These are phyloP conservation scores for Neogobius melanostomus DNA, from an alignment of 2,113 vertebrate genomes.

Conservation along the genomic window DNA sequence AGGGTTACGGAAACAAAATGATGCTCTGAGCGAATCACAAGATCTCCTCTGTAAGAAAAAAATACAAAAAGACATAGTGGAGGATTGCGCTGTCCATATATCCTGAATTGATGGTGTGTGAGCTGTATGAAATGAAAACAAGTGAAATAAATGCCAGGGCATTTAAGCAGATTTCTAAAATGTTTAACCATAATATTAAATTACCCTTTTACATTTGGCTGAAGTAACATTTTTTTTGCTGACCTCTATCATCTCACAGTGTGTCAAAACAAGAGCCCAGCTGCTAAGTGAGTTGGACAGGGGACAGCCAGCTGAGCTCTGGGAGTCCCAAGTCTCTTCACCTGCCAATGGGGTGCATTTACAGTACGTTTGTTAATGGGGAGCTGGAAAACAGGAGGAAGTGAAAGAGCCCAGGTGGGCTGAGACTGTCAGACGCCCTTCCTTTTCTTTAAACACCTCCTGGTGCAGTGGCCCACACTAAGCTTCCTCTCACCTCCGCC, in stretches of 20 bases:
- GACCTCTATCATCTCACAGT: conserved; percentile 40
- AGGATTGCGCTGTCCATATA: conserved; percentile 26
- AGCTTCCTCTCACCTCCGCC: conserved; percentile 24
- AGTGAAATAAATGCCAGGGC: neutral
- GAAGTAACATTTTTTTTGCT: conserved; percentile 24
- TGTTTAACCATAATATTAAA: neutral
- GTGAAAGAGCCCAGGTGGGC: conserved; percentile 11
- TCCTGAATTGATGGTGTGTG: conserved; percentile 18
- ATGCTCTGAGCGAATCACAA: conserved; percentile 80
- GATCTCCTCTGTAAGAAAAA: conserved; percentile 52
- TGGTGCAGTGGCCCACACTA: conserved; percentile 16
- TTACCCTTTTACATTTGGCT: conserved; percentile 8
- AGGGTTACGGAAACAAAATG: conserved; percentile 73
- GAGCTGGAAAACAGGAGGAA: conserved; percentile 7
- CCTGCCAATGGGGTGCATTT: conserved; percentile 16
- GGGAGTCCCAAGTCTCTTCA: conserved; percentile 32
- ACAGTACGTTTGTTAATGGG: conserved; percentile 34
- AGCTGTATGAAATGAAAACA: neutral
- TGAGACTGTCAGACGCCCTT: conserved; percentile 32
- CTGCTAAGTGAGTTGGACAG: conserved; percentile 31
- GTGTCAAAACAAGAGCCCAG: conserved; percentile 44
- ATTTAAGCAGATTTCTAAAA: neutral
- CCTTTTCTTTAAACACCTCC: conserved; percentile 30
- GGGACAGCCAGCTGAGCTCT: conserved; percentile 36
- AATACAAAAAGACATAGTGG: conserved; percentile 26